Evolutionary conservation across 2,888 invertebrate species (phyloP).

Genomic region (Schizotus pectinicornis): DNA sequence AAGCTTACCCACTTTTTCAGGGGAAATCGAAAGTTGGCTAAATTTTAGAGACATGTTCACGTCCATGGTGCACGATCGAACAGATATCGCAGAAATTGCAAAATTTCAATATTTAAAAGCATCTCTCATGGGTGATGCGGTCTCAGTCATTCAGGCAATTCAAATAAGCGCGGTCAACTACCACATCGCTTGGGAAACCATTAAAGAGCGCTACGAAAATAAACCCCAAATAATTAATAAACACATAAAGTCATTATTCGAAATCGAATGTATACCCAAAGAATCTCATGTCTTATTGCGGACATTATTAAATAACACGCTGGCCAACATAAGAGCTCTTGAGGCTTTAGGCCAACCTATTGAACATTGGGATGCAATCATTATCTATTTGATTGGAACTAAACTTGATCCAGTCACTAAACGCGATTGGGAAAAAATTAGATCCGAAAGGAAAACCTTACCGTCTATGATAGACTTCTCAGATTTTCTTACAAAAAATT

Average conservation of each 20-base stretch:
- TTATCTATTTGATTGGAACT: constrained; percentile 4
- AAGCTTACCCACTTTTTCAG: constrained; percentile 10
- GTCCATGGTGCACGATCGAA: constrained; percentile 2
- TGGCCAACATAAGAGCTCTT: constrained; percentile 2
- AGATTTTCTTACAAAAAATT: constrained; percentile 9
- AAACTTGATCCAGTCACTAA: constrained; percentile 2
- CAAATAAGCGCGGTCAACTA: constrained; percentile 1
- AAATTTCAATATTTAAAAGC: constrained; percentile 16
- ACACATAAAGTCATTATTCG: constrained; percentile 13
- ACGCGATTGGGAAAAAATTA: constrained; percentile 7
- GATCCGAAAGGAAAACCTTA: not conserved
- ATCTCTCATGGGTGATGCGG: constrained; percentile 8
- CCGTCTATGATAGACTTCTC: constrained; percentile 4
- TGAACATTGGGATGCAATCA: constrained; percentile 3
- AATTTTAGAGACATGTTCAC: constrained; percentile 5
- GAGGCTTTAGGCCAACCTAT: constrained; percentile 1
- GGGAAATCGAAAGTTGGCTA: constrained; percentile 4
- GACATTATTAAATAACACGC: not conserved
- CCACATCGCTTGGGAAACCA: not conserved
- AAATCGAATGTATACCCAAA: not conserved
- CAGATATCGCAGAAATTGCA: not conserved
- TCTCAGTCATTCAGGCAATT: not conserved
- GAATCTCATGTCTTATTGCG: not conserved
- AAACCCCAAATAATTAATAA: not conserved
- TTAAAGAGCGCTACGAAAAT: constrained; percentile 9